phyloP scores from a whole-genome alignment of 2,797 vertebrate species.

The Taeniopygia guttata region DNA sequence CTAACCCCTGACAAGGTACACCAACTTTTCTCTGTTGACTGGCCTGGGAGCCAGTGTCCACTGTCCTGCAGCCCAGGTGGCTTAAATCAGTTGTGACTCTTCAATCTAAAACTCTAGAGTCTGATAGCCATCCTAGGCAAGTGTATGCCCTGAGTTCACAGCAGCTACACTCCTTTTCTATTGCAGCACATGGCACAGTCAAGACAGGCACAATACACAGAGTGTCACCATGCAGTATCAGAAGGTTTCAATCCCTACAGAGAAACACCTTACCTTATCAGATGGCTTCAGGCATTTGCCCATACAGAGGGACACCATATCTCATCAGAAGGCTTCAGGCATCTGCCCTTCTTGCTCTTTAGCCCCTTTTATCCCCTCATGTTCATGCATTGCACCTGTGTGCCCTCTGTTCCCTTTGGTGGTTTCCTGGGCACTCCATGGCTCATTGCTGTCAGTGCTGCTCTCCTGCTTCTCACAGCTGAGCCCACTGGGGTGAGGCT shows the following conservation, averaged over 20 bases:
- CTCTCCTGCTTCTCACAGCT: neutral
- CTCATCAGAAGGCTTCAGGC: neutral
- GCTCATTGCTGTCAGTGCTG: accelerated
- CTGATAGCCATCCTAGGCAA: neutral
- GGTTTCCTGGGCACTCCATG: neutral
- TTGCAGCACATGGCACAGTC: neutral
- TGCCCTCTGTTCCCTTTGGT: neutral
- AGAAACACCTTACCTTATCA: neutral
- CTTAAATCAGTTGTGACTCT: neutral
- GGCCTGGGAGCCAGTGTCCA: neutral
- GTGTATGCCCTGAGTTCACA: neutral
- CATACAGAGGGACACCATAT: neutral
- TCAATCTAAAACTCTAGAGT: neutral
- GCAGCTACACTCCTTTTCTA: neutral
- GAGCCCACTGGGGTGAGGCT: neutral
- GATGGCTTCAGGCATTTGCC: neutral
- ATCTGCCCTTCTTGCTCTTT: neutral
- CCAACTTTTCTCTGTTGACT: neutral
- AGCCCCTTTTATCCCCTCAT: neutral
- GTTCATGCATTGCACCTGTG: neutral
- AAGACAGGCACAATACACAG: neutral
- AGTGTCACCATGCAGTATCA: neutral
- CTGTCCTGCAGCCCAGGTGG: neutral
- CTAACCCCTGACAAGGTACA: neutral
- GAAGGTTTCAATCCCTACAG: neutral